These are phyloP conservation scores for Decapterus maruadsi DNA, from an alignment of 2,797 vertebrate species.

Conservation along the genomic window DNA sequence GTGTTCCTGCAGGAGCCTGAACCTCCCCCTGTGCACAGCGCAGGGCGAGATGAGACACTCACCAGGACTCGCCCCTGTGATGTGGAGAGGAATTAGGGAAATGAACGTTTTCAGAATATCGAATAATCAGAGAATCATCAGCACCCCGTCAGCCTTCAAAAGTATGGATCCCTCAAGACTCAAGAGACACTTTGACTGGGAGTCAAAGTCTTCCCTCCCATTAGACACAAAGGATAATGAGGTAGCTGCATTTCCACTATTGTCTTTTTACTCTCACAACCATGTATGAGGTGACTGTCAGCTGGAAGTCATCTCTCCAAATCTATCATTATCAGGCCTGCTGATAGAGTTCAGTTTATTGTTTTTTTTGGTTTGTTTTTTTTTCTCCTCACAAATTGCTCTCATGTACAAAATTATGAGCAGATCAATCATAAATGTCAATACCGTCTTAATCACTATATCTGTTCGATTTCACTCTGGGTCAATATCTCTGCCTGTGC, in stretches of 20 bases:
- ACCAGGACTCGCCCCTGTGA: slow-evolving; percentile 85
- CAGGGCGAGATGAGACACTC: slow-evolving; percentile 86
- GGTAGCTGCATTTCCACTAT: slow-evolving; percentile 81
- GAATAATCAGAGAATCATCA: slow-evolving; percentile 88
- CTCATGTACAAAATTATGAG: slow-evolving; percentile 71
- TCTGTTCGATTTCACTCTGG: slow-evolving; percentile 67
- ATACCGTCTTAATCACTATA: slow-evolving; percentile 75
- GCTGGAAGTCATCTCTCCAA: slow-evolving; percentile 72
- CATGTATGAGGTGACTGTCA: slow-evolving; percentile 76
- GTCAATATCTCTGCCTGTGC: slow-evolving; percentile 54
- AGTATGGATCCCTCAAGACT: slow-evolving; percentile 85
- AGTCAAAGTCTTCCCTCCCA: slow-evolving; percentile 87
- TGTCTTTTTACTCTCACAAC: slow-evolving; percentile 79
- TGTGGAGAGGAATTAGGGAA: slow-evolving; percentile 88
- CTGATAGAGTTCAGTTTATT: slow-evolving; percentile 68
- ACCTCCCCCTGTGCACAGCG: slow-evolving; percentile 84
- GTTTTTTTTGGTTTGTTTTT: slow-evolving; percentile 20
- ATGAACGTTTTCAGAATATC: slow-evolving; percentile 88
- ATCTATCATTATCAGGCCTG: slow-evolving; percentile 65
- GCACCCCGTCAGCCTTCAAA: slow-evolving; percentile 87
- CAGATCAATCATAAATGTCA: slow-evolving; percentile 77
- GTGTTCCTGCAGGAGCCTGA: slow-evolving; percentile 84
- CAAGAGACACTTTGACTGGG: slow-evolving; percentile 87
- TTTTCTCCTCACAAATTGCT: slow-evolving; percentile 53
- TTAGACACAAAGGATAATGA: slow-evolving; percentile 87